phyloP scores from a whole-genome alignment of 2,888 invertebrate genomes.

The Drosophila incognita region DNA sequence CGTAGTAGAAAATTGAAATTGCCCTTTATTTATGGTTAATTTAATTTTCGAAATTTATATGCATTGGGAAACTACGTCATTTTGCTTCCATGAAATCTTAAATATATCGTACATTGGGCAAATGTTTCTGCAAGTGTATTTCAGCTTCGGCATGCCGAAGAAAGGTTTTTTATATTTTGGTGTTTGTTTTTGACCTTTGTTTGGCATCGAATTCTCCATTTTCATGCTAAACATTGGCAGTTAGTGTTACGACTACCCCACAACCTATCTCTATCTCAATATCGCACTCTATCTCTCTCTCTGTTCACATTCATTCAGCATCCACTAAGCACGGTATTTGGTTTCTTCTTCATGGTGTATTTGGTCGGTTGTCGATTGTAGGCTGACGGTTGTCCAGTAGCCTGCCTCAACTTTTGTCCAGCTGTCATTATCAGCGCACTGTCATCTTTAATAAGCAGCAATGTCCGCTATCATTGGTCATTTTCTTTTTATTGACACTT shows the following conservation, averaged over 20 bases:
- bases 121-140: constrained; percentile 12
- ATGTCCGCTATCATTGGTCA: constrained; percentile 70
- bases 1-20: no score
- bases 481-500: constrained; percentile 80
- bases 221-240: constrained; percentile 71
- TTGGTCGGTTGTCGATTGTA: constrained; percentile 5
- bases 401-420: constrained; percentile 40
- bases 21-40: no score
- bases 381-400: constrained; percentile 1
- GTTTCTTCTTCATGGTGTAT: constrained; percentile 30
- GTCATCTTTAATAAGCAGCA: constrained; percentile 81
- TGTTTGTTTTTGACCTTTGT: constrained; percentile 58
- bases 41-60: not conserved
- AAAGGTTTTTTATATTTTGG: constrained; percentile 17
- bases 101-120: no score
- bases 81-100: not conserved
- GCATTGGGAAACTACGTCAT: not conserved
- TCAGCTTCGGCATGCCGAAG: constrained; percentile 9
- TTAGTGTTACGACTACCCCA: constrained; percentile 31
- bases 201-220: constrained; percentile 69
- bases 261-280: not conserved
- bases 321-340: constrained; percentile 41
- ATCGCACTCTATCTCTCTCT: not conserved
- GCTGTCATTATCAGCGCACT: constrained; percentile 65
- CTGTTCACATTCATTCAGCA: constrained; percentile 13